phyloP scores from a whole-genome alignment of 1,140 invertebrate genomes.

The Littorina saxatilis region DNA sequence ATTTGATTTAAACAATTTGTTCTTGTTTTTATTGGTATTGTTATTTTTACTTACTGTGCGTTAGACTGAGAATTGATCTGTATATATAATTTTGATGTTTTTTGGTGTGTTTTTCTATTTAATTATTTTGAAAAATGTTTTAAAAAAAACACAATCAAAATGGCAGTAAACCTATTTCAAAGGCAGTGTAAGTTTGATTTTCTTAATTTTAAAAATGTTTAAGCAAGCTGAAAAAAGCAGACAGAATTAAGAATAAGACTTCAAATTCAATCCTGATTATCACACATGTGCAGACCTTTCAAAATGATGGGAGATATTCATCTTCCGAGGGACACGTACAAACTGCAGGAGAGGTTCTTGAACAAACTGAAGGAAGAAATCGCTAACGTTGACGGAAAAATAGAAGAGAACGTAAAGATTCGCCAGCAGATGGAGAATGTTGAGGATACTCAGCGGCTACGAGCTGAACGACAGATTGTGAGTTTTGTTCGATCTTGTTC shows the following conservation, averaged over 20 bases:
- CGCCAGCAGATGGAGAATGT: slow-evolving; percentile 29
- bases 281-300: neutral
- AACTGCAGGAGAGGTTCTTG: slow-evolving; percentile 28
- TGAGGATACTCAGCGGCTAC: neutral
- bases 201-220: neutral
- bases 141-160: no score
- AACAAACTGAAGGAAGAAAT: slow-evolving; percentile 40
- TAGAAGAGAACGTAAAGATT: slow-evolving; percentile 30
- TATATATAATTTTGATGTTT: no score
- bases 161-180: no score
- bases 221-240: neutral
- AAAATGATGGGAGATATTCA: slow-evolving; percentile 6
- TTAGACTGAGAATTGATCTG: no score
- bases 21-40: no score
- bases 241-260: no score
- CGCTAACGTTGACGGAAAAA: slow-evolving; percentile 22
- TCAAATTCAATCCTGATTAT: no score
- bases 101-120: no score
- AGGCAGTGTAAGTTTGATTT: neutral
- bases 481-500: slow-evolving; percentile 14
- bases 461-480: slow-evolving; percentile 9
- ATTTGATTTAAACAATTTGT: no score
- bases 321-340: neutral
- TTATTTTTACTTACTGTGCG: no score
- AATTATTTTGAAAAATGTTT: no score